Conservation (phyloP, 2,888 invertebrate genomes). For the Hirtodrosophila histrioides region DNA sequence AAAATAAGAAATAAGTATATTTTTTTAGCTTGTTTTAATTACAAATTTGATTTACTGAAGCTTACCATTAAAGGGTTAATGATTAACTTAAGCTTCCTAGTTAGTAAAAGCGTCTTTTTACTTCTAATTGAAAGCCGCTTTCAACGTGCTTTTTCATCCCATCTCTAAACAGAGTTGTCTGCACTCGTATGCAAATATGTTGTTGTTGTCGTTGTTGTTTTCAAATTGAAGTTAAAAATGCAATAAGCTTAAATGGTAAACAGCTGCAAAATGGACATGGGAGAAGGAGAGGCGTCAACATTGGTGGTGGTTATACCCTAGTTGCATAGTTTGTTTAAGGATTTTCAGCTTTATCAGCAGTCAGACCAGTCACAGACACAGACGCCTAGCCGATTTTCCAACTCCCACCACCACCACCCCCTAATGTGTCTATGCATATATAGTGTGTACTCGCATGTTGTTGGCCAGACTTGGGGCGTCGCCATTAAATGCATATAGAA, state of each 20-base stretch:
- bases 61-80: too few relatives aligned
- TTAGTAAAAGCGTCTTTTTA: too few relatives aligned
- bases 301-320: constrained; percentile 44
- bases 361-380: constrained; percentile 21
- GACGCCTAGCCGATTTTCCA: constrained; percentile 7
- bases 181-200: constrained; percentile 33
- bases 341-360: constrained; percentile 54
- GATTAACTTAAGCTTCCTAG: too few relatives aligned
- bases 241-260: constrained; percentile 35
- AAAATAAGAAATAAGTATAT: too few relatives aligned
- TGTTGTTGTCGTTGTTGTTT: constrained; percentile 17
- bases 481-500: constrained; percentile 35
- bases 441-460: constrained; percentile 3
- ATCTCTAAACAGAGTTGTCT: constrained; percentile 17
- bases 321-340: constrained; percentile 23
- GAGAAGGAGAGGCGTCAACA: constrained; percentile 17
- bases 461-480: constrained; percentile 12
- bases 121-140: too few relatives aligned
- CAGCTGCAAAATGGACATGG: constrained; percentile 38
- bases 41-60: too few relatives aligned
- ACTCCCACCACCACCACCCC: neutral
- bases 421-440: constrained; percentile 25
- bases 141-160: neutral
- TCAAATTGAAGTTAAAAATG: constrained; percentile 31
- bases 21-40: too few relatives aligned